Base-by-base conservation (phyloP, 2,113 vertebrate genomes). In the Ibidorhyncha struthersii region DNA sequence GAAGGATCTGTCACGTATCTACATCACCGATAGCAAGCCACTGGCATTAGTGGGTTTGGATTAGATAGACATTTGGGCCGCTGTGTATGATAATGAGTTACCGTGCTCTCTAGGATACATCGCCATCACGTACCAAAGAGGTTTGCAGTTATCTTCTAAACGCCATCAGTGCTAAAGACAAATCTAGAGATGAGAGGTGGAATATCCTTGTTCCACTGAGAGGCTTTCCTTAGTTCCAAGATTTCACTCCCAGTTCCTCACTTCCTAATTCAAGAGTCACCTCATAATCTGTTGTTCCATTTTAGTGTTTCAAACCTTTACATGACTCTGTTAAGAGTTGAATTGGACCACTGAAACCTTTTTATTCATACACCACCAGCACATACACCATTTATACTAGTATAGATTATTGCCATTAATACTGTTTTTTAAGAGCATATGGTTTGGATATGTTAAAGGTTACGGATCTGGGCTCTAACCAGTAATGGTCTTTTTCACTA, bases 21-120 rank as follows among this genome's bases (percentile, higher is more conserved):
- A 6, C 50, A 15, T 16, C 41, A 71, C 40, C 2, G 1, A 27
- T 0, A 89, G 29, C 71, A 76, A 50, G n/a, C 52, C 38, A 30
- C 77, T 78, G 77, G 23, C 27, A 8, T 72, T 69, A 49, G 40
- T 52, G 38, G 38, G 10, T 78, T 63, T 61, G 65, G 40, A 38
- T 79, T 40, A 53, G 66, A 20, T 5, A 30, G 63, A 26, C 11
- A 1, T 69, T 69, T 45, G 34, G 34, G 38, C 71, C 25, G 2
- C 49, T 49, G 10, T 55, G 74, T 77, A 14, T 76, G 74, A 17
- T 30, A 32, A 9, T 6, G 61, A 89, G 52, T 49, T 94, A 15
- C 73, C 2, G 0, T 79, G n/a, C 22, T 3, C 38, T 79, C 27
- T 2, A 9, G 79, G 49, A 52, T 61, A 6, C 1, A 1, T 56